Base-by-base conservation (phyloP, 2,113 vertebrate species). In the Leucosticte australis region DNA sequence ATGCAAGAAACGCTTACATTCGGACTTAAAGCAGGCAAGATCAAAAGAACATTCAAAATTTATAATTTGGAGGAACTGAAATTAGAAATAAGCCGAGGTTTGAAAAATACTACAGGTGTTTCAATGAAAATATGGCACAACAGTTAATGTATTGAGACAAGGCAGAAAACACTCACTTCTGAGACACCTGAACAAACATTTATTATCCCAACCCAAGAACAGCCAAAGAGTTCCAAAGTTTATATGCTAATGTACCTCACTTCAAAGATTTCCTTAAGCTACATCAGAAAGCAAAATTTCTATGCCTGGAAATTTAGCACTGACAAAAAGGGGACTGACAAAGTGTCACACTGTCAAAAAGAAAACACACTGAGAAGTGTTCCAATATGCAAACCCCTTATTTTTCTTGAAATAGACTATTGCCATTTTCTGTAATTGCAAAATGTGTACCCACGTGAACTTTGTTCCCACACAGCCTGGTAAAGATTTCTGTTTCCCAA, bases 161-260 rank as follows among this genome's bases (percentile, higher is more conserved):
- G 76, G 77, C 68, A 93, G 47, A 93, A 92, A 87, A 90, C 7
- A 65, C 20, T 70, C 7, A 15, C 18, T 93, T 83, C 31, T 71
- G 71, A 70, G 31, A 69, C 41, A 96, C 88, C 94, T 97, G 94
- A 96, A 94, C 44, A 95, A 97, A 95, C 47, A 77, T 49, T 81
- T 77, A 74, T 78, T 89, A 93, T 86, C 31, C 63, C 1, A 1
- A 74, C 35, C 35, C 57, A 90, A 81, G 49, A 15, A 12, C 60
- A 92, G 68, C 23, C 68, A 69, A 73, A 70, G 75, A 83, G 52
- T 74, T 95, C 18, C 75, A 88, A 63, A 94, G 52, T 70, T 78
- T 83, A 90, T 37, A 92, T 86, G 82, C 85, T 96, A 96, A 95
- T 59, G 28, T 37, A 75, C 15, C 35, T 73, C 44, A 91, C 75